Evolutionary conservation across 2,113 vertebrate genomes (phyloP).

Genomic region (Equus quagga): DNA sequence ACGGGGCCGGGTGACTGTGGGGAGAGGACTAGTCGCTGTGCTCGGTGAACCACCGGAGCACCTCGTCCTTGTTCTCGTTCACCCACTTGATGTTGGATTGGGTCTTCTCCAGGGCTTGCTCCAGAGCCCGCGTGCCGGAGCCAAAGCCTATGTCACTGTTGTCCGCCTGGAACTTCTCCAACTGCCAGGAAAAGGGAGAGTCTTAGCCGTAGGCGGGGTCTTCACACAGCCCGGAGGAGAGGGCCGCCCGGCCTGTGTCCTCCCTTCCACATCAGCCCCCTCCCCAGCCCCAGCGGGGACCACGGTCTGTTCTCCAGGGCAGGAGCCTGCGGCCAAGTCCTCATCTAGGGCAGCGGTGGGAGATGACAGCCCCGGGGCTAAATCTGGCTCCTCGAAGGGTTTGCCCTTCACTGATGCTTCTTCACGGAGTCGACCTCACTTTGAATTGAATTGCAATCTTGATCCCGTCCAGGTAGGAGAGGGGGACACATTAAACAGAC

Average conservation of each 20-base stretch:
- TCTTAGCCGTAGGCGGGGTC: neutral
- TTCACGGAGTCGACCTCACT: neutral
- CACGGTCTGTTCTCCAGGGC: neutral
- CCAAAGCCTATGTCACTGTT: constrained; percentile 87
- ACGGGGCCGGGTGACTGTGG: accelerated
- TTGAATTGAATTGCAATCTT: neutral
- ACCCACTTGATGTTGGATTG: constrained; percentile 93
- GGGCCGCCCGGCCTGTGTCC: no score
- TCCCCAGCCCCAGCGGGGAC: neutral
- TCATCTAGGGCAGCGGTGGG: neutral
- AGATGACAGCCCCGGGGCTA: neutral
- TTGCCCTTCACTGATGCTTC: neutral
- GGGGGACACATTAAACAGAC: neutral
- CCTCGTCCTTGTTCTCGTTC: constrained; percentile 81
- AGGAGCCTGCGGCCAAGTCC: neutral
- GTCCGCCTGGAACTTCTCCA: constrained; percentile 90
- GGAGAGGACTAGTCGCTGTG: neutral
- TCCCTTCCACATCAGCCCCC: neutral
- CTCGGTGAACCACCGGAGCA: constrained; percentile 86
- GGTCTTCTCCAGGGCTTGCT: constrained; percentile 91
- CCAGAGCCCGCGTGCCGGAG: constrained; percentile 88
- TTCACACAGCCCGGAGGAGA: neutral
- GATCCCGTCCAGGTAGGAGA: neutral
- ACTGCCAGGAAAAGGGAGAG: constrained; percentile 81
- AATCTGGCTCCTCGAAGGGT: neutral